Percentiles rank a stretch among this genome's conserved stretches.
Evolutionary conservation across 64 coral and sea anemone species (phyloP).

Genomic region (Platygyra sinensis): DNA sequence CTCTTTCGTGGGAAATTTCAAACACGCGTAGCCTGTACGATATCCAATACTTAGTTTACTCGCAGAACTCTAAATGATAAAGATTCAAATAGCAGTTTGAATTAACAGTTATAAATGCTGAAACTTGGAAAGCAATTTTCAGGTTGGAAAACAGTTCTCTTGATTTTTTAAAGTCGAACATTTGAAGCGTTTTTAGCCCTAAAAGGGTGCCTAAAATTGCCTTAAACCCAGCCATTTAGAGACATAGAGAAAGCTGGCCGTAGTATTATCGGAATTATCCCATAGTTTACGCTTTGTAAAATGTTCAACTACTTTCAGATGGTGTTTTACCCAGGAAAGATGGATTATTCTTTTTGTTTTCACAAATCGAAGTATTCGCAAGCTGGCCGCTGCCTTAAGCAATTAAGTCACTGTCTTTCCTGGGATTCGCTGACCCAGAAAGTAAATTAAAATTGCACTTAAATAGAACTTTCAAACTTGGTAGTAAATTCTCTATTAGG

Average conservation of each 20-base stretch:
- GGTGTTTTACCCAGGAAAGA: slow-evolving; percentile 11
- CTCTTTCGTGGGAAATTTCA: too few relatives aligned
- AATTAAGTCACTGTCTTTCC: background rate
- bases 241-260: background rate
- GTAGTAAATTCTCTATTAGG: background rate
- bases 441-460: background rate
- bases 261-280: background rate
- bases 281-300: background rate
- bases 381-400: background rate
- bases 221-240: slow-evolving; percentile 4
- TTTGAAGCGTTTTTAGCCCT: slow-evolving; percentile 14
- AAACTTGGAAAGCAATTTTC: slow-evolving; percentile 1
- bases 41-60: too few relatives aligned
- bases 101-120: slow-evolving; percentile 19
- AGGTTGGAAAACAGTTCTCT: background rate
- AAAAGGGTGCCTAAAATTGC: slow-evolving; percentile 17
- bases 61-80: background rate
- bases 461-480: background rate
- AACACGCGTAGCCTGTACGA: too few relatives aligned
- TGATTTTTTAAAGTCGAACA: slow-evolving; percentile 15
- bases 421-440: background rate
- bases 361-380: background rate
- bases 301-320: slow-evolving; percentile 1
- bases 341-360: background rate
- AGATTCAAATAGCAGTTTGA: background rate